Percentiles rank a stretch among this genome's conserved stretches.
phyloP scores from a whole-genome alignment of 2,888 invertebrate species.

The Drosophila algonquin region DNA sequence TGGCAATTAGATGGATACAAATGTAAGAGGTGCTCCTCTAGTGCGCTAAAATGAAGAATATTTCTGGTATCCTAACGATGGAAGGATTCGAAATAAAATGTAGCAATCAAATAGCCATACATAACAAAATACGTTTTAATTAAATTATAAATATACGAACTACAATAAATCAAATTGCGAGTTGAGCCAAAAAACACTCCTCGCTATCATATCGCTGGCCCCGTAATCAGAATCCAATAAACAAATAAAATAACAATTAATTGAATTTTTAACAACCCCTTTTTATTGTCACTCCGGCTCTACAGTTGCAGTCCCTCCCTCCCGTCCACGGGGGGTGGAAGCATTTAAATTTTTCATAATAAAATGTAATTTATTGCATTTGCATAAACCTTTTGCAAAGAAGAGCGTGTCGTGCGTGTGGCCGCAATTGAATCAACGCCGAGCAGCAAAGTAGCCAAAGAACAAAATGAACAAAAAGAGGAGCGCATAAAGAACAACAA shows the following conservation, averaged over 20 bases:
- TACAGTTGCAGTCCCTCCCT: conserved; percentile 9
- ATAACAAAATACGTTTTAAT: conserved; percentile 52
- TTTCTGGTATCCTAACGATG: too few relatives aligned
- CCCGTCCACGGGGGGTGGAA: conserved; percentile 10
- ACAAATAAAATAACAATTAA: conserved; percentile 80
- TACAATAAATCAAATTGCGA: conserved; percentile 59
- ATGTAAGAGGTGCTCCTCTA: not conserved
- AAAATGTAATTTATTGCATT: conserved; percentile 79
- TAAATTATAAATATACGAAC: conserved; percentile 57
- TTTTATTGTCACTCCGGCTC: conserved; percentile 27
- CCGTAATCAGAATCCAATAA: conserved; percentile 77
- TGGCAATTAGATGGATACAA: conserved; percentile 57
- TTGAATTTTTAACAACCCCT: conserved; percentile 67
- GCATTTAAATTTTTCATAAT: conserved; percentile 73
- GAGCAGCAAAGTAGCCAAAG: conserved; percentile 63
- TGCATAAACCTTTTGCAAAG: conserved; percentile 67
- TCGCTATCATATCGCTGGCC: conserved; percentile 28
- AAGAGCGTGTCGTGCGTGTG: conserved; percentile 25
- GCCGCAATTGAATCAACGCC: conserved; percentile 70
- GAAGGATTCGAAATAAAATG: not conserved
- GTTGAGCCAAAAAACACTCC: conserved; percentile 14
- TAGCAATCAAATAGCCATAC: not conserved
- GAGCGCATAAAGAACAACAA: conserved; percentile 31
- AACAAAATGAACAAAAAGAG: conserved; percentile 50
- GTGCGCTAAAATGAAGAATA: too few relatives aligned